Percentiles rank a stretch among this genome's conserved stretches.
Conservation (phyloP, 2,113 vertebrate genomes). For the Eidolon helvum region DNA sequence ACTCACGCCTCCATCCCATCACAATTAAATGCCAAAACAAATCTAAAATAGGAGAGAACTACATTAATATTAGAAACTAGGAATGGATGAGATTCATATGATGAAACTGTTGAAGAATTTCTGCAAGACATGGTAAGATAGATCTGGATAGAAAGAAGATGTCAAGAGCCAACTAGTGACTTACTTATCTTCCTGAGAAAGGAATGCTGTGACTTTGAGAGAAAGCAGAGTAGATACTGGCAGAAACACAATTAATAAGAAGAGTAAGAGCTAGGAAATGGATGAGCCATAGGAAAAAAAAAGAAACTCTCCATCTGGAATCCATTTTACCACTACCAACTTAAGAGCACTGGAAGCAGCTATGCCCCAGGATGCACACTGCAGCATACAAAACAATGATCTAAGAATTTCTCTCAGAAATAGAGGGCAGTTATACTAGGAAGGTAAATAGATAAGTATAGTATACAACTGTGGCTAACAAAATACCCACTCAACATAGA, state of each 20-base stretch:
- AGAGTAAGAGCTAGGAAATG: neutral
- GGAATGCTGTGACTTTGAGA: neutral
- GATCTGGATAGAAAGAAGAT: neutral
- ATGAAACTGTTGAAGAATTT: conserved; percentile 19
- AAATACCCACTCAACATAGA: neutral
- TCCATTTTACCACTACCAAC: neutral
- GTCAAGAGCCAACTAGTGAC: neutral
- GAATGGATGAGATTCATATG: neutral
- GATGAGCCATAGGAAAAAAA: neutral
- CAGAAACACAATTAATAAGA: neutral
- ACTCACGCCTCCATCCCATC: neutral
- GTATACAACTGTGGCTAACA: neutral
- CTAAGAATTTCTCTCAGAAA: conserved; percentile 1
- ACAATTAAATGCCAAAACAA: conserved; percentile 41
- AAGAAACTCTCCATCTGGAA: neutral
- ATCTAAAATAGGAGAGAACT: conserved; percentile 1
- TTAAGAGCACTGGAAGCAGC: neutral
- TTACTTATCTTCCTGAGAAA: neutral
- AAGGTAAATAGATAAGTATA: neutral
- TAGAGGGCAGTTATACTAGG: neutral
- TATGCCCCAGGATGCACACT: neutral
- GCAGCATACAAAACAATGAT: neutral
- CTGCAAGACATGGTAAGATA: neutral
- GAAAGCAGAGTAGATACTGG: neutral
- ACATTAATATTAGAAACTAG: neutral